A percentile compares a stretch with the other conserved stretches of the same genome.
phyloP scores from a whole-genome alignment of 2,113 vertebrate genomes.

The Salminus brasiliensis region DNA sequence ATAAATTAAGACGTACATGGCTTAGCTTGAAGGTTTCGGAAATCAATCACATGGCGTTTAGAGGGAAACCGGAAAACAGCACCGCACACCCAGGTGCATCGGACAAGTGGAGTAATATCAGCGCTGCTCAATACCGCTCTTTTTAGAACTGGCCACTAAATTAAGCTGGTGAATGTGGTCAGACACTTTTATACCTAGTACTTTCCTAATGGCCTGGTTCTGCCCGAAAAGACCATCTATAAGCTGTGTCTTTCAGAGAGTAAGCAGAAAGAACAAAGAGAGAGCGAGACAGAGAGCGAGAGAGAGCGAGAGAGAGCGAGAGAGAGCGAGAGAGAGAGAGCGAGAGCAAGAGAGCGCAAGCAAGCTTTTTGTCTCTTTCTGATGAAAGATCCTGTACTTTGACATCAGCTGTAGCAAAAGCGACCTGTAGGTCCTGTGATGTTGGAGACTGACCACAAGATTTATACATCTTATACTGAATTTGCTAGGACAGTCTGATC shows the following conservation, averaged over 20 bases:
- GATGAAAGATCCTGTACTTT: too few species aligned
- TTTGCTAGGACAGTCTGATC: too few species aligned
- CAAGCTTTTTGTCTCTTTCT: too few species aligned
- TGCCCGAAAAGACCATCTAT: neutral
- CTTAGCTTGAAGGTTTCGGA: slow-evolving; percentile 17
- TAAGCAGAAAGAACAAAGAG: neutral
- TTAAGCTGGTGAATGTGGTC: neutral
- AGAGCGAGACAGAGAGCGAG: neutral
- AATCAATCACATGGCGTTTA: slow-evolving; percentile 31
- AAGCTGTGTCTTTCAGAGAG: neutral
- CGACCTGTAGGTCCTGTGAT: too few species aligned
- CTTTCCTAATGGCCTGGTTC: neutral
- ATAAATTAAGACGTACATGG: slow-evolving; percentile 28
- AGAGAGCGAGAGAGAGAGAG: neutral
- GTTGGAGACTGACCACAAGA: too few species aligned
- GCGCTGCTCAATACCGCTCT: neutral
- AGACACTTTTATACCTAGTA: neutral
- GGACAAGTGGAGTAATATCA: slow-evolving; percentile 3
- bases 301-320: neutral
- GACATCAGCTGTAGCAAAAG: too few species aligned
- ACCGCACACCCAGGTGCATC: neutral
- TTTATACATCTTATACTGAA: too few species aligned
- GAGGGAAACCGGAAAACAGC: slow-evolving; percentile 8
- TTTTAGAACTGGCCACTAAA: neutral
- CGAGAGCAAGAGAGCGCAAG: neutral